phyloP scores from a whole-genome alignment of 2,113 vertebrate genomes.

The Clarias magur region DNA sequence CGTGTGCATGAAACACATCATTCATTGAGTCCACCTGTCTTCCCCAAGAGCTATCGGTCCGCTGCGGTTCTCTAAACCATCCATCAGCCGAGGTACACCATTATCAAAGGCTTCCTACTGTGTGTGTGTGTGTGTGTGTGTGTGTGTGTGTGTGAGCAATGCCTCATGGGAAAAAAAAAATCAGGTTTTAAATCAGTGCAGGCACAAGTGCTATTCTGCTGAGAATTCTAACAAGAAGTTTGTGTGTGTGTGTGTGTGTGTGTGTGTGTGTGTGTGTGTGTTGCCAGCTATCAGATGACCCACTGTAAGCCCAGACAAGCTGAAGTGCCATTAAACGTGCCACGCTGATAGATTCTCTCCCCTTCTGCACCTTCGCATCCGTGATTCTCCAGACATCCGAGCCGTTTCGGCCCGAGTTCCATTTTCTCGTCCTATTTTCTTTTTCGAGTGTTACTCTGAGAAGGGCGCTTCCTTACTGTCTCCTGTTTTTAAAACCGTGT shows the following conservation, averaged over 20 bases:
- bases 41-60: slow-evolving; percentile 33
- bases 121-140: background rate
- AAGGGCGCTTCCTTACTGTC: background rate
- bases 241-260: slow-evolving; percentile 32
- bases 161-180: slow-evolving; percentile 5
- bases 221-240: background rate
- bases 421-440: background rate
- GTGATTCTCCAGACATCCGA: background rate
- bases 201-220: background rate
- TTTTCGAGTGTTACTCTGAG: background rate
- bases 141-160: background rate
- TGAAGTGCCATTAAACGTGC: slow-evolving; percentile 16
- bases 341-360: slow-evolving; percentile 4
- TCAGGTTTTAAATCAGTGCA: slow-evolving; percentile 14
- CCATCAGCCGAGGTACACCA: slow-evolving; percentile 33
- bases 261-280: slow-evolving; percentile 15
- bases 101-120: slow-evolving; percentile 12
- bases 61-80: slow-evolving; percentile 14
- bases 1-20: slow-evolving; percentile 21
- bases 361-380: background rate
- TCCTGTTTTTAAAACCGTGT: background rate
- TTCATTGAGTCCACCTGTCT: slow-evolving; percentile 23
- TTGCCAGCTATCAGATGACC: slow-evolving; percentile 8
- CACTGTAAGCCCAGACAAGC: slow-evolving; percentile 14
- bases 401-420: background rate